Percentiles rank a stretch among this genome's conserved stretches.
Evolutionary conservation across 2,888 invertebrate species (phyloP).

Genomic region (Pristionchus entomophagus): DNA sequence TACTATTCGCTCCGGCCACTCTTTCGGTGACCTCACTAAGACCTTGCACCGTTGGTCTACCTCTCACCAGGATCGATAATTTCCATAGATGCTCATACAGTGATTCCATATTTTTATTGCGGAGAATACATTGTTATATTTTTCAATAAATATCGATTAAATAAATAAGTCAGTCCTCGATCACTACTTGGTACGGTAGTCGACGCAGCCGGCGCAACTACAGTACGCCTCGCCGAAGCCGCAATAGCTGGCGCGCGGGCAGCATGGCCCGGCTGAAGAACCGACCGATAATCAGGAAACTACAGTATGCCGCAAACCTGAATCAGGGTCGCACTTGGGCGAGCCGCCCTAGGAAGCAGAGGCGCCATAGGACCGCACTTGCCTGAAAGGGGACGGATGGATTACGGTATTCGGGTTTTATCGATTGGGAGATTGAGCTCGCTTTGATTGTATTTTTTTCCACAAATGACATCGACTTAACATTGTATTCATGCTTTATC

Average conservation of each 20-base stretch:
- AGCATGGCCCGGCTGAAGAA: slow-evolving; percentile 53
- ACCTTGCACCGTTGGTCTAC: too few species aligned
- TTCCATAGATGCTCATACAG: not conserved
- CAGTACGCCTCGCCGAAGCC: slow-evolving; percentile 67
- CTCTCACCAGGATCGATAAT: too few species aligned
- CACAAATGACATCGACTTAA: too few species aligned
- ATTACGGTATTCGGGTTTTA: not conserved
- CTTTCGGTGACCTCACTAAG: too few species aligned
- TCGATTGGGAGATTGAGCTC: too few species aligned
- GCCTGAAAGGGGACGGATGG: slow-evolving; percentile 52
- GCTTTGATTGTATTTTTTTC: too few species aligned
- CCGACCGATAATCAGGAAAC: too few species aligned
- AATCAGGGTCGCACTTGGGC: slow-evolving; percentile 68
- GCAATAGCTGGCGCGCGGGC: slow-evolving; percentile 63
- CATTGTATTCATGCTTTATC: too few species aligned
- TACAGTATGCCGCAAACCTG: slow-evolving; percentile 52
- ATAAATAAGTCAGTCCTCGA: not conserved
- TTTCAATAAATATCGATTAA: too few species aligned
- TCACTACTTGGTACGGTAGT: slow-evolving; percentile 49
- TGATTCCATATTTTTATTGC: not conserved
- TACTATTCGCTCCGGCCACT: too few species aligned
- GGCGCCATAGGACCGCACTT: slow-evolving; percentile 71
- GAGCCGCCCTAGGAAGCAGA: slow-evolving; percentile 61
- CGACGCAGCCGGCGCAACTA: slow-evolving; percentile 62
- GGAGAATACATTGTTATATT: not conserved